A percentile compares a stretch with the other conserved stretches of the same genome.
phyloP scores from a whole-genome alignment of 2,113 vertebrate species.

The Gymnobelideus leadbeateri region DNA sequence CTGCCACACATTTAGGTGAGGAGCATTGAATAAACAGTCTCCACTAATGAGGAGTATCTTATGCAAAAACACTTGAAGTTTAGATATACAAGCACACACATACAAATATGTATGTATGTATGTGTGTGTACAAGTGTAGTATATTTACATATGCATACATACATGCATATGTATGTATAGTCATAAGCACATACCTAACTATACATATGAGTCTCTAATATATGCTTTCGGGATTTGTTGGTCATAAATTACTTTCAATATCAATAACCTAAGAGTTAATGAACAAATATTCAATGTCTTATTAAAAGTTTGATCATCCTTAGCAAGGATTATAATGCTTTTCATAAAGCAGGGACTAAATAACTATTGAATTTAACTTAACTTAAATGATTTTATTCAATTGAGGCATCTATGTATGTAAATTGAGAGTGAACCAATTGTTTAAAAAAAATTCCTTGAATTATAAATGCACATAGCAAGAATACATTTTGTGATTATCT shows the following conservation, averaged over 20 bases:
- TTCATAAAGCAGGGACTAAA: background rate
- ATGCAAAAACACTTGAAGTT: too few species aligned
- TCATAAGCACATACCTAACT: background rate
- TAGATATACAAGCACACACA: too few species aligned
- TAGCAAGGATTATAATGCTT: background rate
- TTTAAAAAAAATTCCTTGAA: background rate
- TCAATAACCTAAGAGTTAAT: background rate
- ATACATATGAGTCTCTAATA: background rate
- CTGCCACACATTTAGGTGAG: too few species aligned
- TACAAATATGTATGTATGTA: too few species aligned
- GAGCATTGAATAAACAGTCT: too few species aligned
- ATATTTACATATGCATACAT: too few species aligned
- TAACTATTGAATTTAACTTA: background rate
- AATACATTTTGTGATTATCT: background rate
- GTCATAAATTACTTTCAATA: background rate
- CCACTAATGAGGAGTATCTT: too few species aligned
- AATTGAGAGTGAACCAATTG: background rate
- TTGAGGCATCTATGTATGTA: background rate
- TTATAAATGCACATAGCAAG: background rate
- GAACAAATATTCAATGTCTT: background rate
- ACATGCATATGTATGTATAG: too few species aligned
- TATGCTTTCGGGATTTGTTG: background rate
- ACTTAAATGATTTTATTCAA: background rate
- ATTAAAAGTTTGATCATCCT: background rate
- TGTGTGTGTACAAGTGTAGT: too few species aligned